These are phyloP conservation scores for Lepus americanus DNA, from an alignment of 2,113 vertebrate genomes.

Conservation along the genomic window DNA sequence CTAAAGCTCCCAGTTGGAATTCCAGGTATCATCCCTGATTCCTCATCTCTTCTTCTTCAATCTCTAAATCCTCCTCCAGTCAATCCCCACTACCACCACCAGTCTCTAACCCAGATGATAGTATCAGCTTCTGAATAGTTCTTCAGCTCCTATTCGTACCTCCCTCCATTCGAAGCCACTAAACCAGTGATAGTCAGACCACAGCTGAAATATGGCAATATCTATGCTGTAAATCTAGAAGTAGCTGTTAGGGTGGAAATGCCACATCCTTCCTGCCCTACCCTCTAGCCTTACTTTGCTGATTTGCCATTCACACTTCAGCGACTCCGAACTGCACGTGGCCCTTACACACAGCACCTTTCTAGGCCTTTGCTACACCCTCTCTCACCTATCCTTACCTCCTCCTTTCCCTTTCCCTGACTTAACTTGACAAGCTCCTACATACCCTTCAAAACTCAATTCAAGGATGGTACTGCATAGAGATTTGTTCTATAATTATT, in stretches of 20 bases:
- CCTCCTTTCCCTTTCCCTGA: not conserved
- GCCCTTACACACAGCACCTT: not conserved
- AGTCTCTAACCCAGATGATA: not conserved
- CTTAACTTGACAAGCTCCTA: not conserved
- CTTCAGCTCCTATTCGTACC: not conserved
- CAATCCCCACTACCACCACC: not conserved
- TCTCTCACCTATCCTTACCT: not conserved
- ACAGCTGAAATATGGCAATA: not conserved
- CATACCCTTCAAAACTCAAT: not conserved
- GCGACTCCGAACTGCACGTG: not conserved
- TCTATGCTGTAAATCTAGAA: not conserved
- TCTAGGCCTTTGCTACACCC: not conserved
- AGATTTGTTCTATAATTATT: not conserved
- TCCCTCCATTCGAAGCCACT: not conserved
- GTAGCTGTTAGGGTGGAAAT: not conserved
- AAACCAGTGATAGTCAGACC: too few species aligned
- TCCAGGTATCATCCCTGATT: not conserved
- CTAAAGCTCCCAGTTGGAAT: not conserved
- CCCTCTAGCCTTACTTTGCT: not conserved
- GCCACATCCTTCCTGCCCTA: not conserved
- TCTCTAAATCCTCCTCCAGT: not conserved
- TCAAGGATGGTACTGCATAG: not conserved
- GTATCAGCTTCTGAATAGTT: not conserved
- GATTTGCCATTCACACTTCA: not conserved
- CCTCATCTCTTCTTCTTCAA: not conserved